A percentile compares a stretch with the other conserved stretches of the same genome.
Conservation (phyloP, 2,888 invertebrate genomes). For the Platycnemis pennipes region DNA sequence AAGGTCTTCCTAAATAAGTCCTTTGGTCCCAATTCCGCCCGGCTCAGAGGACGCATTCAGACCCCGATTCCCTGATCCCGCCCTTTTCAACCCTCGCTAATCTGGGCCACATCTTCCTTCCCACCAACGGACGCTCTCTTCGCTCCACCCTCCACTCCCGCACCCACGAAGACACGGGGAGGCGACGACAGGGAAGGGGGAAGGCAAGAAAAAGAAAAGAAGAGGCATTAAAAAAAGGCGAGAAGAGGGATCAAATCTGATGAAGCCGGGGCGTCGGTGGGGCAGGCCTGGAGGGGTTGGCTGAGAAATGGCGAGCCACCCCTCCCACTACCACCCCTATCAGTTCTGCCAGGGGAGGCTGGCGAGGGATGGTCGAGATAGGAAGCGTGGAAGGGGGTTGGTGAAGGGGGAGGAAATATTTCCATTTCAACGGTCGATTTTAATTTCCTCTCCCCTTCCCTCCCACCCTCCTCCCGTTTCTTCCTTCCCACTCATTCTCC, state of each 20-base stretch:
- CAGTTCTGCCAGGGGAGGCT: too few relatives aligned
- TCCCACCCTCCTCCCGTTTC: not conserved
- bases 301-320: not conserved
- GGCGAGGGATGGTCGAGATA: too few relatives aligned
- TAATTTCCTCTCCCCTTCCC: not conserved
- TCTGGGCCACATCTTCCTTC: too few relatives aligned
- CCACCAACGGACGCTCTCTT: too few relatives aligned
- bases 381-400: too few relatives aligned
- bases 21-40: too few relatives aligned
- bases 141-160: not conserved
- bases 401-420: too few relatives aligned
- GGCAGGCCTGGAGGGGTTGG: not conserved
- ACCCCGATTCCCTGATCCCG: too few relatives aligned
- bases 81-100: too few relatives aligned
- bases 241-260: constrained; percentile 5
- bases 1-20: too few relatives aligned
- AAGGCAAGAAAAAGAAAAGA: not conserved
- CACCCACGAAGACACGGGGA: not conserved
- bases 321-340: too few relatives aligned
- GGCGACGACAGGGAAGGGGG: not conserved
- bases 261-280: not conserved
- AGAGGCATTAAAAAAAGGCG: not conserved
- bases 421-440: constrained; percentile 25
- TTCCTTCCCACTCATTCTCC: not conserved
- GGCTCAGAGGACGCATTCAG: too few relatives aligned